A percentile compares a stretch with the other conserved stretches of the same genome.
These are phyloP conservation scores for Chlorops oryzae DNA, from an alignment of 1,140 invertebrate genomes.

Conservation along the genomic window DNA sequence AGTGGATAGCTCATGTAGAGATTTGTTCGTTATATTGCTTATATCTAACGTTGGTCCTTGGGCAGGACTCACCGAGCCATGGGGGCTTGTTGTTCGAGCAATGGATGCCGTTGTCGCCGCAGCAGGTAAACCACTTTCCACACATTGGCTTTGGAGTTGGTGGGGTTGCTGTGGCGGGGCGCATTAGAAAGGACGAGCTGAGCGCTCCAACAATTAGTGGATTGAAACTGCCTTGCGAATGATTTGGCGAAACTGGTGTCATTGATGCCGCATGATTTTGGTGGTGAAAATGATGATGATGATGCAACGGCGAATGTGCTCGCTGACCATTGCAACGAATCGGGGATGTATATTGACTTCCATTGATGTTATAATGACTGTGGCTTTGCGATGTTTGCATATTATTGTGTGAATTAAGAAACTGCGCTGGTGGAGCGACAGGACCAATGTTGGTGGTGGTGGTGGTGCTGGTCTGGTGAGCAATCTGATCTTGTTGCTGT, in stretches of 20 bases:
- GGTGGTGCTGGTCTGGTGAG: background rate
- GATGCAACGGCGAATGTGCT: constrained; percentile 4
- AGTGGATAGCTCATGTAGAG: constrained; percentile 64
- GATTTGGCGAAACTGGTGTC: constrained; percentile 44
- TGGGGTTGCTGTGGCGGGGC: constrained; percentile 51
- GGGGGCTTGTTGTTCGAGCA: too few species aligned
- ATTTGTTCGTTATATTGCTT: constrained; percentile 59
- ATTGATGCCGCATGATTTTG: constrained; percentile 27
- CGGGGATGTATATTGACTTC: constrained; percentile 36
- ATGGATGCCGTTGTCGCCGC: background rate
- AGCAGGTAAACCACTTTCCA: too few species aligned
- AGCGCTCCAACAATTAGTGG: constrained; percentile 27
- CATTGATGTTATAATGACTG: constrained; percentile 18
- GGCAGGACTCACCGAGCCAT: constrained; percentile 59
- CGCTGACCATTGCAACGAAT: constrained; percentile 11
- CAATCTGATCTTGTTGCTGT: too few species aligned
- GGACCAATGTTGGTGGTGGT: constrained; percentile 7
- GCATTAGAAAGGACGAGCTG: constrained; percentile 41
- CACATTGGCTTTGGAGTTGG: constrained; percentile 46
- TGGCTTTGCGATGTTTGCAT: background rate
- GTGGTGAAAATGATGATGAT: background rate
- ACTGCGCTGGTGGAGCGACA: constrained; percentile 19
- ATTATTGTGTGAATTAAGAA: constrained; percentile 15
- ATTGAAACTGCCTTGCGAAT: constrained; percentile 46
- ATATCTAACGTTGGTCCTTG: constrained; percentile 59